These are phyloP conservation scores for Anolis sagrei DNA, from an alignment of 2,113 vertebrate genomes.

Conservation along the genomic window DNA sequence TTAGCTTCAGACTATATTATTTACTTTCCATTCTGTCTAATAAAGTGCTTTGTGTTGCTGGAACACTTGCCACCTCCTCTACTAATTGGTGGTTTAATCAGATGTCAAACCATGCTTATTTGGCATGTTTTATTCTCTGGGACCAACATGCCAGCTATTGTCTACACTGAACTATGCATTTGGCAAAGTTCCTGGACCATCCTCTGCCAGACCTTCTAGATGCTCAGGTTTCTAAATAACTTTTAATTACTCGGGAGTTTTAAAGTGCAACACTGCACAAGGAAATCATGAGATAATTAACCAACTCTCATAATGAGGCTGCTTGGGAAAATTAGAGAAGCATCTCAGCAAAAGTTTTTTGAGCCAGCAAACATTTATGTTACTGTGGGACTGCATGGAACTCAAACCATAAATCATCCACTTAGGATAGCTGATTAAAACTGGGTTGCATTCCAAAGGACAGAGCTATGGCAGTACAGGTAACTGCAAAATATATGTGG, in stretches of 20 bases:
- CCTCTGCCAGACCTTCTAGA: constrained; percentile 10
- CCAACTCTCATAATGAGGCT: constrained; percentile 1
- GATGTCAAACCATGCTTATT: neutral
- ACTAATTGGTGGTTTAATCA: neutral
- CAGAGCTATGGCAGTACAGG: neutral
- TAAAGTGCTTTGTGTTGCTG: neutral
- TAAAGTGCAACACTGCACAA: constrained; percentile 4
- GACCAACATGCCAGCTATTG: neutral
- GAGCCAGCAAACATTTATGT: neutral
- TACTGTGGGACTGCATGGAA: neutral
- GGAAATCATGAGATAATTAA: neutral
- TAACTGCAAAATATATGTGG: neutral
- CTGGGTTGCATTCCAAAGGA: neutral
- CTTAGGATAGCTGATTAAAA: neutral
- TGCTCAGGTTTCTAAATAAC: constrained; percentile 19
- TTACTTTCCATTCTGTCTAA: neutral
- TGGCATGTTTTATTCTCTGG: neutral
- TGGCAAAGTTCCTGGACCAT: constrained; percentile 23
- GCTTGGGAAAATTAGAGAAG: neutral
- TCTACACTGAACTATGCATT: neutral
- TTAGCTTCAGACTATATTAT: neutral
- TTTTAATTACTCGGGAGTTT: constrained; percentile 28
- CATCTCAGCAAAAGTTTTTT: neutral
- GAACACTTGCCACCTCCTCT: neutral
- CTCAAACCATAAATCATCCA: neutral